Evolutionary conservation across 1,140 invertebrate species (phyloP), one percentile per base, ranked within the genome.

Genomic region (Zaprionus inermis): DNA sequence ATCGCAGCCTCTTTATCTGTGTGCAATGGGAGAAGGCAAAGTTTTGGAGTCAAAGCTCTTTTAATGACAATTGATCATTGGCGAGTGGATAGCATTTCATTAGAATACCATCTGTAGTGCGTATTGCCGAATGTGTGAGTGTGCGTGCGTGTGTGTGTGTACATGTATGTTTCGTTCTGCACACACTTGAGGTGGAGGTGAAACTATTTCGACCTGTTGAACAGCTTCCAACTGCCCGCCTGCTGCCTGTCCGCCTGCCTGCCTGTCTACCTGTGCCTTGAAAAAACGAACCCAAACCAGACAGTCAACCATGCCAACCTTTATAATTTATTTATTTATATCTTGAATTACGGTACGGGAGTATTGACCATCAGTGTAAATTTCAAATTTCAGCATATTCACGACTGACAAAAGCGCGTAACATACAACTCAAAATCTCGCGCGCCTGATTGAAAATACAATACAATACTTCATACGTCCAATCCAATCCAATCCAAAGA

Each of bases 41-140:
- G 51, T 85, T 82, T 18, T 52, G 75, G 74, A 91, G 90, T 91
- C 90, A 91, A 91, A 91, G 84, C 76, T 90, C 90, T 91, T 88
- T 91, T 91, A 91, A 91, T 91, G 90, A 86, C 90, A 90, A 90
- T 91, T 91, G 90, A 91, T 91, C 80, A 91, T 84, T 84, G 78
- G 78, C 80, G 89, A 91, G 90, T 91, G 90, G 90, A 91, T 91
- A 91, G 80, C 86, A 88, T 91, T 91, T 91, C 90, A 91, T 91
- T 90, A 84, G 85, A 91, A 90, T 91, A 82, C 72, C 72, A 61
- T 83, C 57, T 81, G 82, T 86, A 90, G 79, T 78, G 70, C 75
- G 71, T 74, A 54, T 41, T 59, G 73, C 30, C 30, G 24, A 55
- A 22, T 56, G 52, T 64, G 38, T 64, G 20, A 51, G n/a, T 32